Base-by-base conservation (phyloP, 2,113 vertebrate genomes). In the Paracanthobrama guichenoti region DNA sequence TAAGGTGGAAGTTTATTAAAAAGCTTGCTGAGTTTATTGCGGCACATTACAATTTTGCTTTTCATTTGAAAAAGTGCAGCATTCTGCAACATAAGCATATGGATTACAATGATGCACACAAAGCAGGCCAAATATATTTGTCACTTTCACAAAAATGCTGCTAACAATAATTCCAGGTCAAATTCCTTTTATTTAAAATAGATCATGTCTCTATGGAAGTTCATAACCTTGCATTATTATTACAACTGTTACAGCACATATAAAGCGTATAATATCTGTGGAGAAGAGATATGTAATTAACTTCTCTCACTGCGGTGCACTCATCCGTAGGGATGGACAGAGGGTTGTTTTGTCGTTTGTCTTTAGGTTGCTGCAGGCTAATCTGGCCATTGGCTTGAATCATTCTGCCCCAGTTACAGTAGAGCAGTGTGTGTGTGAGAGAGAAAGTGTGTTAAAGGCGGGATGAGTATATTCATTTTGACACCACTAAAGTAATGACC, bases 401-500 rank as follows among this genome's bases (percentile, higher is more conserved):
- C 92, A 94, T 93, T 94, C 93, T 93, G 93, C 93, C 93, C 92
- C 91, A 93, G 91, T 93, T 93, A 91, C 88, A 89, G 85, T 90
- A 89, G 84, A 86, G 66, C 85, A 55, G 39, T 22, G 39, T 12
- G 57, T 79, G 74, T 80, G 12, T 35, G 39, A 48, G n/a, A 60
- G 35, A 46, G 16, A 48, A 12, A 24, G 76, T 53, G 60, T 26
- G 44, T 59, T 72, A 28, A 75, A 74, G 53, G 28, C 14, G 14
- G 42, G 69, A 85, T 81, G 78, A 75, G 84, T 85, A 75, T 85
- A 85, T 85, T 81, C 55, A 75, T 53, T 85, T 74, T 85, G 78
- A 85, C 84, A 81, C 84, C 69, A 85, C 55, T 74, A 85, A 85
- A 85, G 69, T 74, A 85, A 85, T 73, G 67, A 81, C 78, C 59